Base-by-base conservation (phyloP, 2,888 invertebrate genomes). In the Sepiola atlantica region DNA sequence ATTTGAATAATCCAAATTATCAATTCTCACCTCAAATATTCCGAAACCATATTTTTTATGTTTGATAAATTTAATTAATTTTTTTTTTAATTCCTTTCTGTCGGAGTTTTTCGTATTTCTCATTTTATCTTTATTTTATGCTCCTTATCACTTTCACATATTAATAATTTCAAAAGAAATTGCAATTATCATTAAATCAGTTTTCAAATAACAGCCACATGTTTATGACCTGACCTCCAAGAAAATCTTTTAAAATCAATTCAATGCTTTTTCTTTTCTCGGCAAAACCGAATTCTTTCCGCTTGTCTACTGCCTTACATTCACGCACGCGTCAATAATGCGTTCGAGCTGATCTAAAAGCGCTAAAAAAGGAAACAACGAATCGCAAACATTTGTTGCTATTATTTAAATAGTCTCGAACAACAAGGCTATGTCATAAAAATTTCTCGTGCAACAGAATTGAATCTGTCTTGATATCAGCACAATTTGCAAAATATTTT, bases 241-340 rank as follows among this genome's bases (percentile, higher is more conserved):
- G 77, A 77, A 77, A 77, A 77, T n/a, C 77, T 77, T 77, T 77
- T 77, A 77, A 77, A 77, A 77, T 77, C 77, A 32, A n/a, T 77
- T 77, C 77, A 77, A n/a, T 77, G 2, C 77, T 77, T n/a, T n/a
- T 77, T 14, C n/a, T 18, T 77, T 18, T 14, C n/a, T 77, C n/a
- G n/a, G n/a, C 32, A 77, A 77, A 77, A 77, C 16, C 14, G n/a
- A 77, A 32, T 77, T 77, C n/a, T n/a, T 77, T 77, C 18, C n/a
- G 14, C 10, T 77, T 77, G 77, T 77, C 77, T n/a, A 12, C 77
- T 20, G 14, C 18, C 14, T 77, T 77, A 77, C 32, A n/a, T 77
- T 77, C 18, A 14, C 10, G 10, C 18, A n/a, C 0, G 4, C n/a
- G 14, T n/a, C 4, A 77, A 32, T 77, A 16, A 4, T 32, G 2